Conservation (phyloP, 2,113 vertebrate genomes). For the Acinonyx jubatus region DNA sequence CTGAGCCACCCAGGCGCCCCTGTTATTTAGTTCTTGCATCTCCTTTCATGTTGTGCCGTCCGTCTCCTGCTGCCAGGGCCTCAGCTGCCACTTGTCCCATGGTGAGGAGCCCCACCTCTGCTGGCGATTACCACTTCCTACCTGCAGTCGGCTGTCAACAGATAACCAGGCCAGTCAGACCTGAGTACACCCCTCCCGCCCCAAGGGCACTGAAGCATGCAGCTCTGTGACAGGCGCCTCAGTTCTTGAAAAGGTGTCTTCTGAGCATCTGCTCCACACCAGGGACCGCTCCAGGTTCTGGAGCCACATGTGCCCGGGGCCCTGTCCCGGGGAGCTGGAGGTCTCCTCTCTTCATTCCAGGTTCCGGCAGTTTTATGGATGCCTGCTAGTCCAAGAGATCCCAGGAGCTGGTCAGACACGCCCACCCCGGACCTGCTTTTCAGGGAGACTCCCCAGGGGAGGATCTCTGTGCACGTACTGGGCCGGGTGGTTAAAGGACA, state of each 20-base stretch:
- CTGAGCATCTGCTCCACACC: neutral
- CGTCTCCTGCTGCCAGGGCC: neutral
- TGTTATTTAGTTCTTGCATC: fast-evolving
- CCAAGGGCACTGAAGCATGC: neutral
- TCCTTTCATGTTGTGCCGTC: neutral
- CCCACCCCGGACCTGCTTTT: neutral
- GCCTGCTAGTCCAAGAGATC: neutral
- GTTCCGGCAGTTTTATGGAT: neutral
- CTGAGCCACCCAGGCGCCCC: no score
- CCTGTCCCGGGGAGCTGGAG: neutral
- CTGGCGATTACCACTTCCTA: neutral
- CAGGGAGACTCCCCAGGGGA: neutral
- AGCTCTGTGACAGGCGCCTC: no score
- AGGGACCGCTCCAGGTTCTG: fast-evolving
- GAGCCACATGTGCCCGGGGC: neutral
- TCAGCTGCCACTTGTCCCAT: neutral
- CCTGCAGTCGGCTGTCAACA: neutral
- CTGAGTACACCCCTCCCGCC: neutral
- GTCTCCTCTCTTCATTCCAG: neutral
- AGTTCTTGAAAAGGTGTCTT: neutral
- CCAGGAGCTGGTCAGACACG: neutral
- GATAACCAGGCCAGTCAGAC: neutral
- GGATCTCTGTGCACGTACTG: fast-evolving
- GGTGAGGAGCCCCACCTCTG: neutral
- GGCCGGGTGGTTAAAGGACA: neutral